Conservation (phyloP, 2,888 invertebrate genomes). For the Oasisia sp. region DNA sequence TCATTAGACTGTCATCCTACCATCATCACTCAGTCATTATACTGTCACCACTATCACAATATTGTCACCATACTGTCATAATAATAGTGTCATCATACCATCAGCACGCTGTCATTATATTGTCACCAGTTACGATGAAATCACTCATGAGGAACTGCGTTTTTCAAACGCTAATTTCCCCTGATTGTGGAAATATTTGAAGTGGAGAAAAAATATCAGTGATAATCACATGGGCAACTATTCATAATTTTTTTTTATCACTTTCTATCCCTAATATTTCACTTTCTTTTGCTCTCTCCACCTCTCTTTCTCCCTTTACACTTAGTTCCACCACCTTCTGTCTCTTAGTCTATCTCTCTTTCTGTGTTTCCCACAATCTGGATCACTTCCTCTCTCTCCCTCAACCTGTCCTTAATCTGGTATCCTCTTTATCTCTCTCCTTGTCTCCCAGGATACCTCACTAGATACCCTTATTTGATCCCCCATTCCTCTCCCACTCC, state of each 20-base stretch:
- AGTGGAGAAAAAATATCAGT: too few relatives aligned
- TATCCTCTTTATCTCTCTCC: conserved; percentile 7
- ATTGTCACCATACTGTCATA: not conserved
- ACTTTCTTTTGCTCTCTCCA: not conserved
- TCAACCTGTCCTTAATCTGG: not conserved
- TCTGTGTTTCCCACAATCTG: not conserved
- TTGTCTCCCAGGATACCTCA: too few relatives aligned
- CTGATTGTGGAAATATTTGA: too few relatives aligned
- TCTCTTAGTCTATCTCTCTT: not conserved
- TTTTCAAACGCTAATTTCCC: not conserved
- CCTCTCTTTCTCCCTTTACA: not conserved
- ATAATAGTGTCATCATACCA: not conserved
- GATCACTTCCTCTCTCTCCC: not conserved
- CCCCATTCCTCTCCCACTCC: not conserved
- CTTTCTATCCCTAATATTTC: not conserved
- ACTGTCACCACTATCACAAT: not conserved
- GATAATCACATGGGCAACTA: too few relatives aligned
- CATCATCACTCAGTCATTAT: too few relatives aligned
- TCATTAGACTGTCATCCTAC: not conserved
- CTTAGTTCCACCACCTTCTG: not conserved
- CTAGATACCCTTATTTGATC: not conserved
- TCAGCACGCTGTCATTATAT: too few relatives aligned
- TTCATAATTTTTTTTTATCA: not conserved
- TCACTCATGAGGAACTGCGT: not conserved
- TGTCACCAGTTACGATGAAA: not conserved